Percentiles rank a stretch among this genome's conserved stretches.
Evolutionary conservation across 2,113 vertebrate genomes (phyloP).

Genomic region (Anseranas semipalmata): DNA sequence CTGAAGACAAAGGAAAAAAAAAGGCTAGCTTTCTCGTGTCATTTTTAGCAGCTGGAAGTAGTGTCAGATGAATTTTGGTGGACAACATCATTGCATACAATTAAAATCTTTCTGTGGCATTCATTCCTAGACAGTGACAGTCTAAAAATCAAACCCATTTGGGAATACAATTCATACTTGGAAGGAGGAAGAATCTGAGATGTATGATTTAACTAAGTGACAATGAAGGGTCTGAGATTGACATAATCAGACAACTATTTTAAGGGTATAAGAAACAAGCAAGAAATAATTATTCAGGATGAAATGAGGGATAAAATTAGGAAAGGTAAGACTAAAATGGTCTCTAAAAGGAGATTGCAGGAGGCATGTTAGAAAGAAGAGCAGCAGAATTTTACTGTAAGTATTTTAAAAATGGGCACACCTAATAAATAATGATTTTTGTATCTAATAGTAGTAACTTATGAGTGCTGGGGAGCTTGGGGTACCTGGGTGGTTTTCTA

Average conservation of each 20-base stretch:
- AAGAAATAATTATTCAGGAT: neutral
- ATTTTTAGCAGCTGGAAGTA: neutral
- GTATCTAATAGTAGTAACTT: neutral
- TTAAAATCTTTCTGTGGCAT: neutral
- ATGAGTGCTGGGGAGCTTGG: neutral
- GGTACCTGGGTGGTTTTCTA: neutral
- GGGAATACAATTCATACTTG: neutral
- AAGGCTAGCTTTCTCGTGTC: neutral
- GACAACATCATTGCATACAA: neutral
- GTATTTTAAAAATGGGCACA: neutral
- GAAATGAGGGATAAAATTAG: neutral
- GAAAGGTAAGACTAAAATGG: neutral
- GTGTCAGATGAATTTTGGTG: neutral
- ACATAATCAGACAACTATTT: neutral
- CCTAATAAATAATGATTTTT: neutral
- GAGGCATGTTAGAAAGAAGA: neutral
- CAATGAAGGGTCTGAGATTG: neutral
- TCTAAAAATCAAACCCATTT: neutral
- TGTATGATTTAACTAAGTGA: neutral
- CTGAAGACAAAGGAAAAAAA: neutral
- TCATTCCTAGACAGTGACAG: neutral
- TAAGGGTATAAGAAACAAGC: neutral
- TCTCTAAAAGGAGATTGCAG: neutral
- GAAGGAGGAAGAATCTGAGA: neutral
- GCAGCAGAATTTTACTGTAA: neutral